Evolutionary conservation across 1,140 invertebrate species (phyloP).

Genomic region (Lordiphosa clarofinis): DNA sequence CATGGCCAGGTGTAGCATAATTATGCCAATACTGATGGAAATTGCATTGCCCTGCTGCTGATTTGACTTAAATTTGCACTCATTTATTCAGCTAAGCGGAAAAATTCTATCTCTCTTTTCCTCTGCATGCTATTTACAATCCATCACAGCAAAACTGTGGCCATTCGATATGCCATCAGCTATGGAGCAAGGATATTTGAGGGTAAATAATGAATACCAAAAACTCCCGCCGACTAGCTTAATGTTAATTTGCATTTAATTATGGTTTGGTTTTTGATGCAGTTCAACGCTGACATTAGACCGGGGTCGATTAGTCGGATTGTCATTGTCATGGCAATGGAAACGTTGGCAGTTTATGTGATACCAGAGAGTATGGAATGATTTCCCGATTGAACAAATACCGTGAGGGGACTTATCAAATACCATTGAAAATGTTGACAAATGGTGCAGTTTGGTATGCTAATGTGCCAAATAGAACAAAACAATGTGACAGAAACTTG

Average conservation of each 20-base stretch:
- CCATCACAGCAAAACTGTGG: conserved; percentile 82
- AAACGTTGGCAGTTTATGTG: conserved; percentile 1
- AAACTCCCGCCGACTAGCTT: neutral
- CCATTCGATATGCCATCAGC: no score
- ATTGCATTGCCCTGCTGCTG: conserved; percentile 80
- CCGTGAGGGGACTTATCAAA: no score
- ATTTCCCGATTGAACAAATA: conserved; percentile 3
- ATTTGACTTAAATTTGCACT: conserved; percentile 59
- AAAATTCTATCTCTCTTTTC: conserved; percentile 1
- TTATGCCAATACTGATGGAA: conserved; percentile 84
- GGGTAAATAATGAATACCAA: conserved; percentile 80
- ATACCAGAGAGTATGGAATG: conserved; percentile 1
- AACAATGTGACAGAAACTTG: neutral
- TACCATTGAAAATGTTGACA: neutral
- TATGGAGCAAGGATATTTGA: conserved; percentile 83
- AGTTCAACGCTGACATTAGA: conserved; percentile 19
- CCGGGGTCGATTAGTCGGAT: conserved; percentile 23
- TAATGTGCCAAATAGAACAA: neutral
- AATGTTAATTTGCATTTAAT: conserved; percentile 59
- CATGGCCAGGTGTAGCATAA: conserved; percentile 84
- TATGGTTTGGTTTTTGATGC: conserved; percentile 25
- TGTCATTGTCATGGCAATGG: conserved; percentile 8
- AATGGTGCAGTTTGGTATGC: neutral
- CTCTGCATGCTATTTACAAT: conserved; percentile 52
- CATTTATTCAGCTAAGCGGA: neutral